phyloP scores from a whole-genome alignment of 92 coral and sea anemone genomes.

The Anthopleura xanthogrammica region DNA sequence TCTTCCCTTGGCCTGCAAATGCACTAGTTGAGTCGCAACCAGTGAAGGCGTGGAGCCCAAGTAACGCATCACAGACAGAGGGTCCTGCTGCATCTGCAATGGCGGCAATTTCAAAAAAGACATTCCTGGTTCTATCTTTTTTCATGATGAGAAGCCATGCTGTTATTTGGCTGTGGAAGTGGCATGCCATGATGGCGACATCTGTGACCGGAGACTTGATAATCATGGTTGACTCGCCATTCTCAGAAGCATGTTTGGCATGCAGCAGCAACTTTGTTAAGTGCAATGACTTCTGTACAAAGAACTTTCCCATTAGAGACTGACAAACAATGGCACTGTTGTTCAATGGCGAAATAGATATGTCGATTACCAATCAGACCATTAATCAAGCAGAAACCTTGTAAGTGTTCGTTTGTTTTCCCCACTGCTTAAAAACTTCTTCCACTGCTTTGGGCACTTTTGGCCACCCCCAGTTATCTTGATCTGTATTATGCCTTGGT shows the following conservation, averaged over 20 bases:
- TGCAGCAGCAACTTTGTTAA: slow-evolving; percentile 49
- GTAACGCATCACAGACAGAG: slow-evolving; percentile 33
- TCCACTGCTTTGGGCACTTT: slow-evolving; percentile 58
- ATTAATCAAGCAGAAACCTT: slow-evolving; percentile 44
- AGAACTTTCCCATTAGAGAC: slow-evolving; percentile 40
- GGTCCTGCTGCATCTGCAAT: slow-evolving; percentile 36
- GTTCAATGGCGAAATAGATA: background rate
- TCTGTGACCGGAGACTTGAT: slow-evolving; percentile 49
- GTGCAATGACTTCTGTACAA: slow-evolving; percentile 23
- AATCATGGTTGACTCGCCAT: slow-evolving; percentile 42
- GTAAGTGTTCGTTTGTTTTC: slow-evolving; percentile 47
- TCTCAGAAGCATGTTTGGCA: slow-evolving; percentile 52
- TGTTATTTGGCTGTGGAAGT: slow-evolving; percentile 28
- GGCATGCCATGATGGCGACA: slow-evolving; percentile 43
- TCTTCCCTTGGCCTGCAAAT: slow-evolving; percentile 38
- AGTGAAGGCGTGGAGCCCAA: slow-evolving; percentile 38
- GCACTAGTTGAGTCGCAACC: slow-evolving; percentile 44
- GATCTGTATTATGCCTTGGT: slow-evolving; percentile 35
- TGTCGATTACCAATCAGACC: slow-evolving; percentile 49
- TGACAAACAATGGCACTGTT: too few relatives aligned
- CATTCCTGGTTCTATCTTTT: slow-evolving; percentile 31
- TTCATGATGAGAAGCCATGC: slow-evolving; percentile 26
- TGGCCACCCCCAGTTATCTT: slow-evolving; percentile 50
- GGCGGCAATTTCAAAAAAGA: slow-evolving; percentile 35
- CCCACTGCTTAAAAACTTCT: slow-evolving; percentile 42